Evolutionary conservation across 2,888 invertebrate genomes (phyloP).

Genomic region (Corbicula japonica): DNA sequence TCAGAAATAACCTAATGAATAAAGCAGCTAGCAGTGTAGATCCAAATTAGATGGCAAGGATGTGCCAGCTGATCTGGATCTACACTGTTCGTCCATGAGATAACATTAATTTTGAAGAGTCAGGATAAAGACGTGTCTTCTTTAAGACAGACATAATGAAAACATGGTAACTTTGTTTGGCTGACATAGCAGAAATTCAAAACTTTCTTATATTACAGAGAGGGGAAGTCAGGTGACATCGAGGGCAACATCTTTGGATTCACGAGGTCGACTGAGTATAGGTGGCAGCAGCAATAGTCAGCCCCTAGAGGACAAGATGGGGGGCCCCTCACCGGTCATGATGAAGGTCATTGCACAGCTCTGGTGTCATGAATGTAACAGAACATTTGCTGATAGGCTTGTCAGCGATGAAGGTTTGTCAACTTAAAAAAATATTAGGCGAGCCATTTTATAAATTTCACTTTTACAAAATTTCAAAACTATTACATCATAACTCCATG

Average conservation of each 20-base stretch:
- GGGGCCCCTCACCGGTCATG: conserved; percentile 77
- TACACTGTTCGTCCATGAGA: too few relatives aligned
- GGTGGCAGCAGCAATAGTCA: conserved; percentile 52
- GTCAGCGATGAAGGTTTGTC: conserved; percentile 79
- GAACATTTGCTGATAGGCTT: conserved; percentile 84
- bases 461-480: background rate
- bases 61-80: too few relatives aligned
- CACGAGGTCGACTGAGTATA: conserved; percentile 64
- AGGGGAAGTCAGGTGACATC: conserved; percentile 60
- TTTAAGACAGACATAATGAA: too few relatives aligned
- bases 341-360: conserved; percentile 84
- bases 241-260: conserved; percentile 67
- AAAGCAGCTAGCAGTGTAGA: too few relatives aligned
- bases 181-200: background rate
- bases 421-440: background rate
- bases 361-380: conserved; percentile 85
- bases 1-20: too few relatives aligned
- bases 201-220: conserved; percentile 34
- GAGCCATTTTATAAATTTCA: background rate
- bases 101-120: too few relatives aligned
- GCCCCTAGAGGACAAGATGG: conserved; percentile 32
- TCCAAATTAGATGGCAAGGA: too few relatives aligned
- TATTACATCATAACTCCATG: background rate
- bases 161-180: too few relatives aligned
- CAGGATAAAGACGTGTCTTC: too few relatives aligned